Evolutionary conservation across 2,797 vertebrate species (phyloP), one percentile per base, ranked within the genome.

Genomic region (Lepilemur ruficaudatus): DNA sequence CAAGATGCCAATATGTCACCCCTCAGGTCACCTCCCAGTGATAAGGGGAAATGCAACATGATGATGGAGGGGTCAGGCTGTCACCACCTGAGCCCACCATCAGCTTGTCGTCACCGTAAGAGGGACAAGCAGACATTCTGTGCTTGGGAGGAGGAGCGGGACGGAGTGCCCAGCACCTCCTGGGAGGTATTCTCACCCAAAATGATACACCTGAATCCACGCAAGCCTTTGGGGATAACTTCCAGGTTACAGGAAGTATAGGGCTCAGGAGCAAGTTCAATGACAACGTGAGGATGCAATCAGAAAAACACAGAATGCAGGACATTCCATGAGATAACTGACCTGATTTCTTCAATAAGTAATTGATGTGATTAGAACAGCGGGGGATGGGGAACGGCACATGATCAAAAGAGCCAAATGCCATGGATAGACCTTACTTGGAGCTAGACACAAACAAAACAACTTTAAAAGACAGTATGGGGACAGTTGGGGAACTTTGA

Each of bases 281-380:
- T 4, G 20, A 48, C 10, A 4, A 14, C 0, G 1, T 0, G 0
- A 67, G 55, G 57, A 43, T 1, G 7, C 38, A 11, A 46, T 35
- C 57, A 55, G 50, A 46, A 22, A 78, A 73, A 72, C 43, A 30
- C 38, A 69, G 55, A 57, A 65, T 20, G 52, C 14, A 43, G 61
- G 63, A 32, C 22, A 3, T 61, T 46, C 61, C 67, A 7, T 2
- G 41, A 78, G 46, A 30, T 30, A 57, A 65, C 38, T 11, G 70
- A 83, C 87, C 52, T 7, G 13, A 76, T 93, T 82, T 85, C 38
- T 61, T 88, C 75, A 69, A 55, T 32, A 32, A 28, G 38, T 22
- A 11, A 38, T 57, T 61, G n/a, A 82, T 15, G 8, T 0, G 20
- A 43, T 89, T 57, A 20, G 57, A 55, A 41, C 43, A n/a, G 59